A percentile compares a stretch with the other conserved stretches of the same genome.
These are phyloP conservation scores for Chiridota heheva DNA, from an alignment of 35 echinoderm and acorn worm genomes.

Conservation along the genomic window DNA sequence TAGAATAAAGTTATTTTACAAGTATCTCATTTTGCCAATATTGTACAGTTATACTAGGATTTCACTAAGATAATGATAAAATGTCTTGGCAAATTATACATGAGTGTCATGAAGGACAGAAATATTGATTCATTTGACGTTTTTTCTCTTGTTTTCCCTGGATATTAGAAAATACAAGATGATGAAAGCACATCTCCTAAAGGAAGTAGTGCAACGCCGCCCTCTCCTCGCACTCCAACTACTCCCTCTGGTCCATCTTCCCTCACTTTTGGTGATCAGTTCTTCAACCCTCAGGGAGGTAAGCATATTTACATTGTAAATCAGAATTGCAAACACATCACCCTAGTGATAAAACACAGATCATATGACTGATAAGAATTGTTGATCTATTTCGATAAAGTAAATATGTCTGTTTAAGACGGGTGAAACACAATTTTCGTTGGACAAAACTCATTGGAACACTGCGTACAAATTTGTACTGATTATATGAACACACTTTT, in stretches of 20 bases:
- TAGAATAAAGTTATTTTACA: too few relatives aligned
- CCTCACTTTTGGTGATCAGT: slow-evolving; percentile 29
- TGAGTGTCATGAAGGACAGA: too few relatives aligned
- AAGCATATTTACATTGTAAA: background rate
- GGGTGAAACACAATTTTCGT: background rate
- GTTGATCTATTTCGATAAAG: background rate
- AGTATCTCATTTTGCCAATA: too few relatives aligned
- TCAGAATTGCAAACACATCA: background rate
- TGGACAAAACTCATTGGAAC: background rate
- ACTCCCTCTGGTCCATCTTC: slow-evolving; percentile 46
- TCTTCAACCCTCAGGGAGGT: background rate
- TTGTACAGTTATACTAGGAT: too few relatives aligned
- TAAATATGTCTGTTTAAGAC: background rate
- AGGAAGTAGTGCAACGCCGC: slow-evolving; percentile 54
- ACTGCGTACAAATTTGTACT: too few relatives aligned
- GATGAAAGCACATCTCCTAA: slow-evolving; percentile 74
- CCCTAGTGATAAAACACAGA: background rate
- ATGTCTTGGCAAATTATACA: too few relatives aligned
- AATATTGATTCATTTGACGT: background rate
- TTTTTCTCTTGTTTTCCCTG: background rate
- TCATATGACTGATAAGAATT: background rate
- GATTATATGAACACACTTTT: too few relatives aligned
- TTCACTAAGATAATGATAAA: too few relatives aligned
- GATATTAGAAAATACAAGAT: slow-evolving; percentile 67
- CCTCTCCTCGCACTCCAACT: slow-evolving; percentile 77